These are phyloP conservation scores for Zoanthus sociatus DNA, from an alignment of 92 coral and sea anemone genomes.

Conservation along the genomic window DNA sequence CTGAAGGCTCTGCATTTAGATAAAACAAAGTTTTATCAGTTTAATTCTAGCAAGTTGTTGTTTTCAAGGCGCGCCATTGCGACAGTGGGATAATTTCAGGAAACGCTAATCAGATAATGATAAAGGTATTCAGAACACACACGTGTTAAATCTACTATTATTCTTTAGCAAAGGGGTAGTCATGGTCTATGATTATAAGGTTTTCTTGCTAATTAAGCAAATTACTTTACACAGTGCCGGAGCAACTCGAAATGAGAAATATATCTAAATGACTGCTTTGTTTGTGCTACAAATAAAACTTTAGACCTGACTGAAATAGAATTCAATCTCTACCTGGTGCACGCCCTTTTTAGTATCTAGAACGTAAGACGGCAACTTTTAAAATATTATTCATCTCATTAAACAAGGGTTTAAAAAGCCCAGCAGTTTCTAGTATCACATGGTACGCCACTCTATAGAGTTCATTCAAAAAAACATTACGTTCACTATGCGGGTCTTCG, in stretches of 20 bases:
- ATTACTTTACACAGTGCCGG: background rate
- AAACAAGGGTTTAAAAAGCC: no score
- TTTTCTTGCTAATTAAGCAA: background rate
- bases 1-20: no score
- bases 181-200: background rate
- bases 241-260: background rate
- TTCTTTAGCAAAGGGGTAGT: background rate
- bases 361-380: no score
- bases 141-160: background rate
- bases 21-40: no score
- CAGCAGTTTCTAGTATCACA: no score
- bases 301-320: background rate
- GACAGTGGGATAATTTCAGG: no score
- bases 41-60: no score
- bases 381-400: no score
- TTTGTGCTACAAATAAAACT: background rate
- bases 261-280: background rate
- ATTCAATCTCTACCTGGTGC: no score
- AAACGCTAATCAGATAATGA: no score
- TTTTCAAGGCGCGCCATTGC: no score
- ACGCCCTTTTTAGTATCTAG: no score
- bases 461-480: background rate
- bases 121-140: background rate
- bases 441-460: background rate
- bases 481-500: background rate